Base-by-base conservation (phyloP, 2,797 vertebrate species). In the Oceanodroma leucorhoa region DNA sequence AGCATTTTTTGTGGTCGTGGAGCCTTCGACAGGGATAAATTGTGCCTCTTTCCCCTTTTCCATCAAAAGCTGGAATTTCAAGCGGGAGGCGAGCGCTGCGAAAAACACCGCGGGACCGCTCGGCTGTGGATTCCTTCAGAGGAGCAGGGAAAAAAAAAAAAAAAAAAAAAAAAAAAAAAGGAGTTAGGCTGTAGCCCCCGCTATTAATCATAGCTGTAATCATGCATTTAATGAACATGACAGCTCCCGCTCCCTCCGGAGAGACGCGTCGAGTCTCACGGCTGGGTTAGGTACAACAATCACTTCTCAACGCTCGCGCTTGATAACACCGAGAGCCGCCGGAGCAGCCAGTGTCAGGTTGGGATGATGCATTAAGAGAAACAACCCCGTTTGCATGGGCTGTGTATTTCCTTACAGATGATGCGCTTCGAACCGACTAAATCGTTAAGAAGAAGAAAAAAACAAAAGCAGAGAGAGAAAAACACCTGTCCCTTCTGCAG, bases 191-290 rank as follows among this genome's bases (percentile, higher is more conserved):
- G 62, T 34, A 91, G 80, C 85, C 88, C 94, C 94, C 1, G 50
- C 90, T 67, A 96, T 96, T 97, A 96, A 97, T 97, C 95, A 93
- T 91, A 51, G 94, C 93, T 96, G 94, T 96, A 97, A 97, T 97
- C 93, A 95, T 91, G 96, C 96, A 83, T 95, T 97, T 97, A 96
- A 97, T 96, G 96, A 96, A 97, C 96, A 87, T 78, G 96, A 95
- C 97, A 96, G 95, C 87, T 91, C 92, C 89, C 8, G 48, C 64
- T 97, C 94, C 91, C 96, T 91, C 92, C 48, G 73, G 96, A 94
- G 92, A 32, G 95, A 83, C 43, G 60, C 69, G 24, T 9, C 2
- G 76, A 91, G 82, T 36, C 93, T 92, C 72, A 41, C 13, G 87
- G 30, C 89, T 94, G 94, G 69, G 14, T 60, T 80, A 34, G 96